These are phyloP conservation scores for Serinus canaria DNA, from an alignment of 2,113 vertebrate species.

Conservation along the genomic window DNA sequence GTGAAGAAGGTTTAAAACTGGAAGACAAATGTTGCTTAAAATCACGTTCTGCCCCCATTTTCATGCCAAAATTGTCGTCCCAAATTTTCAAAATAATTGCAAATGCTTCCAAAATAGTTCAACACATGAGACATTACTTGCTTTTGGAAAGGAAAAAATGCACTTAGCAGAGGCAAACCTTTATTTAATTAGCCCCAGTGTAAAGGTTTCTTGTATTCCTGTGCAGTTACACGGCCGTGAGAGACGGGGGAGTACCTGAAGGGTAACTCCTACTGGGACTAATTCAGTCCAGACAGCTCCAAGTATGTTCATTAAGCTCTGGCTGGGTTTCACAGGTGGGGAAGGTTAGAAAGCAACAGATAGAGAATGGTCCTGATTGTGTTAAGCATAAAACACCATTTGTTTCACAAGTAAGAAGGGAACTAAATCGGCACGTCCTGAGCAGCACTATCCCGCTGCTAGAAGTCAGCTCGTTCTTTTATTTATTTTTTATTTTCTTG, in stretches of 20 bases:
- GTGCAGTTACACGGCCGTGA: constrained; percentile 56
- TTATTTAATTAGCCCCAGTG: constrained; percentile 75
- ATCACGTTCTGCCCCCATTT: background rate
- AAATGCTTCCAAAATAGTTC: constrained; percentile 10
- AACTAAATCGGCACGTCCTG: constrained; percentile 24
- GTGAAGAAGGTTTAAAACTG: background rate
- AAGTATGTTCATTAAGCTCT: constrained; percentile 90
- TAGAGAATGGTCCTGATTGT: constrained; percentile 90
- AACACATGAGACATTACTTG: background rate
- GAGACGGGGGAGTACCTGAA: constrained; percentile 81
- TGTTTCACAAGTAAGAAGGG: constrained; percentile 77
- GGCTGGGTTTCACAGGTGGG: constrained; percentile 90
- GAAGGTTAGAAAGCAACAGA: constrained; percentile 85
- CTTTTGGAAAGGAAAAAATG: background rate
- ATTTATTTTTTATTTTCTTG: constrained; percentile 45
- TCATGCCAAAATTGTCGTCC: background rate
- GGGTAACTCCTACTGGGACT: constrained; percentile 88
- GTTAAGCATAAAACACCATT: constrained; percentile 91
- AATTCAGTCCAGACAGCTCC: constrained; percentile 93
- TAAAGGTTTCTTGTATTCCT: constrained; percentile 74
- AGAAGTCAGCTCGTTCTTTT: constrained; percentile 15
- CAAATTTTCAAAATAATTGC: background rate
- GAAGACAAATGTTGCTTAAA: background rate
- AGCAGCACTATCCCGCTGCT: constrained; percentile 25
- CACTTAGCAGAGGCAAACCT: constrained; percentile 55